phyloP scores from a whole-genome alignment of 2,888 invertebrate species.

The Dynastes maya region DNA sequence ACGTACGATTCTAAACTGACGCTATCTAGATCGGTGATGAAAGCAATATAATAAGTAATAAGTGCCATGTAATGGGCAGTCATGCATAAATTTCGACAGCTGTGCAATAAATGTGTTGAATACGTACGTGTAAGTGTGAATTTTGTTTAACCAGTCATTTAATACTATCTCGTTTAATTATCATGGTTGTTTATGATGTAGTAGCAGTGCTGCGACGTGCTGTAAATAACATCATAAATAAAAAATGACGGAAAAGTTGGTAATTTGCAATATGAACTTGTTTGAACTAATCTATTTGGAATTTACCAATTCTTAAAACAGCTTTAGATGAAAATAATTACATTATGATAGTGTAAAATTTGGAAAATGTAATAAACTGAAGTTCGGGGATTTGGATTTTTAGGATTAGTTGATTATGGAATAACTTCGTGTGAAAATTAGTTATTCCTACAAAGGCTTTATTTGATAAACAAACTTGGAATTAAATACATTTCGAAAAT shows the following conservation, averaged over 20 bases:
- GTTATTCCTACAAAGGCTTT: no score
- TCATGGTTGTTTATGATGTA: slow-evolving; percentile 3
- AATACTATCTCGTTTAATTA: slow-evolving; percentile 8
- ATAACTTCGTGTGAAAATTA: no score
- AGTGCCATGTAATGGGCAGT: background rate
- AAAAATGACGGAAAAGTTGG: background rate
- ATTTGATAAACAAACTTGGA: no score
- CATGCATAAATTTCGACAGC: slow-evolving; percentile 23
- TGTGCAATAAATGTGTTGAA: slow-evolving; percentile 13
- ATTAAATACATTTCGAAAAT: no score
- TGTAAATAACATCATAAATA: slow-evolving; percentile 2
- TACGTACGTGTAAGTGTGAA: slow-evolving; percentile 15
- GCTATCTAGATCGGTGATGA: background rate
- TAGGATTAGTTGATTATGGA: no score
- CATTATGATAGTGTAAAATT: no score
- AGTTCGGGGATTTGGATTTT: no score
- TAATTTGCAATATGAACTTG: background rate
- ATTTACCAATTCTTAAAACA: no score
- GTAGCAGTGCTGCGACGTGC: background rate
- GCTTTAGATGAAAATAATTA: no score
- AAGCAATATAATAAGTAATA: background rate
- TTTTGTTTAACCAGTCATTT: slow-evolving; percentile 8
- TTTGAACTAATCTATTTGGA: background rate
- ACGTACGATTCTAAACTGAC: no score
- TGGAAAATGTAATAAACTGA: no score